These are phyloP conservation scores for Pluvianellus socialis DNA, from an alignment of 2,113 vertebrate genomes.

Conservation along the genomic window DNA sequence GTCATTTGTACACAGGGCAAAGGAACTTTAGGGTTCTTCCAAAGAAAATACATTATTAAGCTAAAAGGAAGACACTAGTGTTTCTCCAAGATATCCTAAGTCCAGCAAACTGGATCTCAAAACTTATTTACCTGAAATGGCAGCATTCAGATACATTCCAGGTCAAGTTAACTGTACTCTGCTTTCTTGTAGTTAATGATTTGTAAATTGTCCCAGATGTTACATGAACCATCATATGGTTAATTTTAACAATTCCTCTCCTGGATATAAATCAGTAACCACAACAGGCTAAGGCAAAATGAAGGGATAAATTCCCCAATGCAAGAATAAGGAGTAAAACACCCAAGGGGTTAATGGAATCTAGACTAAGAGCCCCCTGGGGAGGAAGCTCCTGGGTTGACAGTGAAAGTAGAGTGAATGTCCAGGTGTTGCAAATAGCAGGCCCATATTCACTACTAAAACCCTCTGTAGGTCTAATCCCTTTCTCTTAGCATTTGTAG, in stretches of 20 bases:
- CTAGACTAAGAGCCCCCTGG: not conserved
- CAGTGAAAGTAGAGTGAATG: not conserved
- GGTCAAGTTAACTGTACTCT: not conserved
- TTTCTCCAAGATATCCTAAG: not conserved
- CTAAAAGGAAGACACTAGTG: not conserved
- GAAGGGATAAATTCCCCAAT: not conserved
- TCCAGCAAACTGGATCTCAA: not conserved
- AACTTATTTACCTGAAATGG: not conserved
- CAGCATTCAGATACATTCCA: not conserved
- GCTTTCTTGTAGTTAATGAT: not conserved
- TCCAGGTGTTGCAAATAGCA: not conserved
- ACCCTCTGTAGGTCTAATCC: not conserved
- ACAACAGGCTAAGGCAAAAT: not conserved
- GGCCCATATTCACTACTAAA: not conserved
- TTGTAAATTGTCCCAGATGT: not conserved
- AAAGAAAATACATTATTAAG: not conserved
- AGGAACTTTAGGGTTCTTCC: not conserved
- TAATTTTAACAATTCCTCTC: not conserved
- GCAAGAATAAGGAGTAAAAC: not conserved
- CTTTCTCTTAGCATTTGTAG: not conserved
- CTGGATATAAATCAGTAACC: not conserved
- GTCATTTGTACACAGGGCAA: not conserved
- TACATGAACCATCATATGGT: not conserved
- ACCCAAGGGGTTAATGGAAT: not conserved
- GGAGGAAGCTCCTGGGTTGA: not conserved